These are phyloP conservation scores for Apogon talboti DNA, from an alignment of 2,797 vertebrate species.

Conservation along the genomic window DNA sequence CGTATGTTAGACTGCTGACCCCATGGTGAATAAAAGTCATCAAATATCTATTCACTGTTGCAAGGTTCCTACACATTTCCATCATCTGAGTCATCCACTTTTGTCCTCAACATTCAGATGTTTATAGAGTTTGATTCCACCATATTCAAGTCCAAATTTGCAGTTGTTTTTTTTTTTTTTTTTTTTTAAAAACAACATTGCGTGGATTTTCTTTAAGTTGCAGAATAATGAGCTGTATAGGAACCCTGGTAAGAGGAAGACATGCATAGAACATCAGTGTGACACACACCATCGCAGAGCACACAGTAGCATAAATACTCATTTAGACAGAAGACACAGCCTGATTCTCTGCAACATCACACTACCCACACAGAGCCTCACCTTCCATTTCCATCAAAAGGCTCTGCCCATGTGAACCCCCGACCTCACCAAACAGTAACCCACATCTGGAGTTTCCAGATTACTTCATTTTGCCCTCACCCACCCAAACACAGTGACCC, in stretches of 20 bases:
- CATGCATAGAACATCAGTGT: slow-evolving; percentile 84
- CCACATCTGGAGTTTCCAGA: background rate
- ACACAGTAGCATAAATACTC: slow-evolving; percentile 30
- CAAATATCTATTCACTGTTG: slow-evolving; percentile 63
- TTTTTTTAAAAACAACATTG: background rate
- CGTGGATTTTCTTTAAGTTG: background rate
- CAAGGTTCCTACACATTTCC: slow-evolving; percentile 53
- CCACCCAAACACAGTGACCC: slow-evolving; percentile 17
- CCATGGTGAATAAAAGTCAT: slow-evolving; percentile 70
- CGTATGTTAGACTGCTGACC: slow-evolving; percentile 75
- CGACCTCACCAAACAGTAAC: slow-evolving; percentile 2
- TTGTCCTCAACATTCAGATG: background rate
- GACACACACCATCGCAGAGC: slow-evolving; percentile 38
- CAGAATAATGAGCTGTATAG: slow-evolving; percentile 22
- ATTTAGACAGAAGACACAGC: slow-evolving; percentile 10
- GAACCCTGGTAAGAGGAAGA: slow-evolving; percentile 73
- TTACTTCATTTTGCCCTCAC: slow-evolving; percentile 16
- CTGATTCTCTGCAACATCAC: slow-evolving; percentile 47
- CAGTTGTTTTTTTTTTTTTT: background rate
- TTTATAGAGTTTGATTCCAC: slow-evolving; percentile 5
- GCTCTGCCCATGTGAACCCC: slow-evolving; percentile 34
- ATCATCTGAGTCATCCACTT: background rate
- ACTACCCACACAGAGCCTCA: slow-evolving; percentile 24
- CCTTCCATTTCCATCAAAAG: slow-evolving; percentile 2
- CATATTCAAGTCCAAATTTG: slow-evolving; percentile 11